phyloP scores from a whole-genome alignment of 23 tunicate genomes.

The Ascidia mentula region DNA sequence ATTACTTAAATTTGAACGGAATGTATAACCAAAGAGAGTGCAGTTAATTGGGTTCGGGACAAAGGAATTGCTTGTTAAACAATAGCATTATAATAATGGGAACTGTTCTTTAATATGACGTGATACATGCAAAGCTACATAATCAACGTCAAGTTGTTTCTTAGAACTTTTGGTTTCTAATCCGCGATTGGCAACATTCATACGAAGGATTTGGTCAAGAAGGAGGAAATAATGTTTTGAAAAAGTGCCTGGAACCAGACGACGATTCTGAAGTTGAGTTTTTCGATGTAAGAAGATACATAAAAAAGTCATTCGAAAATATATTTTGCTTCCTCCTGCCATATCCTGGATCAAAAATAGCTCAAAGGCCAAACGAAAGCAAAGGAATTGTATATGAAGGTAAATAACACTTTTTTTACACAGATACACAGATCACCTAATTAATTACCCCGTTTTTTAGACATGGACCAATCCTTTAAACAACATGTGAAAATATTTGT shows the following conservation, averaged over 20 bases:
- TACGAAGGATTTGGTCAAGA: neutral
- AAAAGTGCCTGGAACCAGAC: neutral
- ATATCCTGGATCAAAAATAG: neutral
- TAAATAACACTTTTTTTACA: too few relatives aligned
- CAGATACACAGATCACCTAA: too few relatives aligned
- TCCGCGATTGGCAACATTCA: conserved; percentile 7
- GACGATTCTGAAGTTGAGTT: neutral
- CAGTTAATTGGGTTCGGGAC: too few relatives aligned
- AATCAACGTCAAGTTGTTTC: neutral
- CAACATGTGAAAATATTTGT: neutral
- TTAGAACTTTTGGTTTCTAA: neutral
- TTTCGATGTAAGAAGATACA: neutral
- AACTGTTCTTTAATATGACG: too few relatives aligned
- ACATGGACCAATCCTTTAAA: neutral
- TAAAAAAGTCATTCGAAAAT: neutral
- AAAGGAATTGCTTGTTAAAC: neutral
- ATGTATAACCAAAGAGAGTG: too few relatives aligned
- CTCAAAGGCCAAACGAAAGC: neutral
- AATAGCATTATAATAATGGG: too few relatives aligned
- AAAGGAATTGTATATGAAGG: neutral
- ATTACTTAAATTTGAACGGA: too few relatives aligned
- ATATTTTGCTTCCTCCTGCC: conserved; percentile 1
- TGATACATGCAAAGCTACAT: neutral
- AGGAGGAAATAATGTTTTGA: neutral
- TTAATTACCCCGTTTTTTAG: neutral